Base-by-base conservation (phyloP, 2,888 invertebrate species). In the Dicranocentrus wangi region DNA sequence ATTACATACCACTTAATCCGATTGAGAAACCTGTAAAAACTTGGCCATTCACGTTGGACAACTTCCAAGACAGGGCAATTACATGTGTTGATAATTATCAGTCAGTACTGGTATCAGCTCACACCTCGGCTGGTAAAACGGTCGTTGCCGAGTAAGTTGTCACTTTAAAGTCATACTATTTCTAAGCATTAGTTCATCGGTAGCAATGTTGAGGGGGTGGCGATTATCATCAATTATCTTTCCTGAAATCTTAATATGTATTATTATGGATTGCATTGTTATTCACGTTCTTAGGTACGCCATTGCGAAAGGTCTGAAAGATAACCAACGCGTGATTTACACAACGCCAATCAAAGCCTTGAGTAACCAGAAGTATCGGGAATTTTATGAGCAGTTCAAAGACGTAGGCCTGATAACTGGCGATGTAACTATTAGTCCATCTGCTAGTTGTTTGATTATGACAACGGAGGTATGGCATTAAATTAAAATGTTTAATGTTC, bases 311-410 rank as follows among this genome's bases (percentile, higher is more conserved):
- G 98, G 98, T 0, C 89, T 99, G 72, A 93, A 94, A 85, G 94
- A 95, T 87, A 97, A 98, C 88, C 99, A 99, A 89, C 91, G 99
- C 86, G 99, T 99, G 0, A 99, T 99, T 87, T 99, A 99, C 89
- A 99, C 99, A 15, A 99, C 99, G 10, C 99, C 99, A 0, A 99
- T 99, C 87, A 99, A 99, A 90, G 99, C 99, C 0, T 90, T 99
- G 55, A 98, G 98, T 87, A 99, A 99, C 91, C 99, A 99, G 89
- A 99, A 99, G 89, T 99, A 97, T 89, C 91, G 99, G 84, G 99
- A 99, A 89, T 95, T 99, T 88, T 94, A 93, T 82, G 99, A 99
- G 88, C 97, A 98, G 89, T 99, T 99, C 88, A 93, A 94, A 89
- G 99, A 99, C 90, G 99, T 99, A 10, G 99, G 99, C 51, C 91